Base-by-base conservation (phyloP, 2,113 vertebrate species). In the Seriola aureovittata region DNA sequence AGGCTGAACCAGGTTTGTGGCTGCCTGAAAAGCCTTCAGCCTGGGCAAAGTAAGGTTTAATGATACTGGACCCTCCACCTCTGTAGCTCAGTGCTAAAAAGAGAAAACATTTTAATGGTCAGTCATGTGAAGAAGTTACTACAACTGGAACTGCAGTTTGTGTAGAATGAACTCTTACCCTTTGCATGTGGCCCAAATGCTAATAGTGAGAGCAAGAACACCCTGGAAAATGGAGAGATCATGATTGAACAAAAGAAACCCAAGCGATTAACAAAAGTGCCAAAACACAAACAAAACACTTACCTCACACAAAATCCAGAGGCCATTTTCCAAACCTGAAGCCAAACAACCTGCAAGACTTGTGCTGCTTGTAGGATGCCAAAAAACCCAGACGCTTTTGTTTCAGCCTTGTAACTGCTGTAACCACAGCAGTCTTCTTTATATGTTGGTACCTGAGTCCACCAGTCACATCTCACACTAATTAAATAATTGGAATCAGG, bases 221-320 rank as follows among this genome's bases (percentile, higher is more conserved):
- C 0, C 25, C 91, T 92, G 48, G 1, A 64, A 69, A 21, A 17
- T 14, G 52, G 10, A 78, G 0, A 40, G 1, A 7, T 38, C 6
- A 5, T 46, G 1, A 17, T 2, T 62, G 29, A 68, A 21, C 1
- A 8, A 19, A 54, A 25, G 4, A 36, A 62, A 66, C 4, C 0
- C 42, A 57, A 2, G 5, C 13, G 1, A 6, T 0, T 1, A 3
- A 25, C 8, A 10, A 42, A 42, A 42, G 8, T 42, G 40, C 8
- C 7, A 42, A 42, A 42, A 11, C 11, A 42, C 8, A 42, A 42
- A 17, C 1, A 0, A 13, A 34, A 12, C 8, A 44, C 0, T 0
- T 36, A 91, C 90, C 86, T 88, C 76, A 77, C 36, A 59, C 34
- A 60, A 19, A 78, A 54, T 57, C 85, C 80, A 75, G 17, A 72